phyloP scores from a whole-genome alignment of 2,113 vertebrate genomes.

The Carassius gibelio region DNA sequence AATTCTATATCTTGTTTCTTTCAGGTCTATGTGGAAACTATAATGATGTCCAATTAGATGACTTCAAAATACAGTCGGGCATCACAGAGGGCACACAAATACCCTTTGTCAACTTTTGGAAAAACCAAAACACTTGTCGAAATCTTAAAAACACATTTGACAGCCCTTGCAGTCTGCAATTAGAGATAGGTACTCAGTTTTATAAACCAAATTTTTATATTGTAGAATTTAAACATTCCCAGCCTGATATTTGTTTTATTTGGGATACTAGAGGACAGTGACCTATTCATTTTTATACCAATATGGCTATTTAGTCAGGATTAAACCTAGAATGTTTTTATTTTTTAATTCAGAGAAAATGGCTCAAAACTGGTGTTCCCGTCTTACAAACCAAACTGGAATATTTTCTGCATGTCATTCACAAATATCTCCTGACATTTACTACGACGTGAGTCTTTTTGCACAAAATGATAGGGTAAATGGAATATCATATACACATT shows the following conservation, averaged over 20 bases:
- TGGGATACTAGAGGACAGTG: not conserved
- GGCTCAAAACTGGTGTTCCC: slow-evolving; percentile 84
- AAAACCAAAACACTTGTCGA: slow-evolving; percentile 67
- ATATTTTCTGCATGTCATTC: slow-evolving; percentile 85
- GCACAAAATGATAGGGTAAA: not conserved
- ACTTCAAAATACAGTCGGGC: slow-evolving; percentile 38
- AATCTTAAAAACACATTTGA: slow-evolving; percentile 72
- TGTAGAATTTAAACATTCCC: not conserved
- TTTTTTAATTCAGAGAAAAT: slow-evolving; percentile 77
- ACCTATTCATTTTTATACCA: not conserved
- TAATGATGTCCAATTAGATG: slow-evolving; percentile 35
- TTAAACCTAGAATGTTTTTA: not conserved
- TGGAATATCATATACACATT: not conserved
- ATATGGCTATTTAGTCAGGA: too few relatives aligned
- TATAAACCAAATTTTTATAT: not conserved
- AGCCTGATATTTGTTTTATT: not conserved
- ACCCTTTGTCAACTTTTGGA: slow-evolving; percentile 29
- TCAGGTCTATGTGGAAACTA: slow-evolving; percentile 53
- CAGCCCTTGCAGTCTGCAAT: slow-evolving; percentile 81
- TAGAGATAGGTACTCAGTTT: slow-evolving; percentile 79
- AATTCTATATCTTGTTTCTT: too few relatives aligned
- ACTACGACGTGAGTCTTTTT: slow-evolving; percentile 76
- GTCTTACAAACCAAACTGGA: slow-evolving; percentile 71
- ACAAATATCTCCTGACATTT: slow-evolving; percentile 75
- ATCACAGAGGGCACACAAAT: slow-evolving; percentile 15